Evolutionary conservation across 2,797 vertebrate genomes (phyloP), one percentile per base, ranked within the genome.

Genomic region (Alosa sapidissima): DNA sequence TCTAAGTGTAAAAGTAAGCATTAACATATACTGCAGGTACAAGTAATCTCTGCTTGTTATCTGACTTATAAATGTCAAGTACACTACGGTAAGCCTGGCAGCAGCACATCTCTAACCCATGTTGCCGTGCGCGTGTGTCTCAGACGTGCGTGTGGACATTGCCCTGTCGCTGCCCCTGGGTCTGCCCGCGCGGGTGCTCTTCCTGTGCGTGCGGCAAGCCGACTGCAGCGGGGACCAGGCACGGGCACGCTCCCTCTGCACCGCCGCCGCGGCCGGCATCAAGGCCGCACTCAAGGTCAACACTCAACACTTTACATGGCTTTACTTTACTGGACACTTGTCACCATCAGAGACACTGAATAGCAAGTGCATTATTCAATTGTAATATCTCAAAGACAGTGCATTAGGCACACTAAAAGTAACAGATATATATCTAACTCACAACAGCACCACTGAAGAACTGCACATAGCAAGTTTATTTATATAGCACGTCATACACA

Each of bases 231-330:
- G 89, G 0, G 95, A 96, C 0, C 90, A 90, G 47, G 68, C 51
- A 0, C 91, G 91, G 0, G 93, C 92, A 11, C 90, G 62, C 41
- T 93, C 93, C 0, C 93, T 97, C 58, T 94, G 95, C 9, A 75
- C 87, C 0, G 84, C 93, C 0, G 86, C 91, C 3, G 87, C 95
- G 55, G 82, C 86, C 0, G 94, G 92, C 28, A 92, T 96, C 88
- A 97, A 96, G 91, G 90, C 92, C 3, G 91, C 94, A 85, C 90
- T 96, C 87, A 97, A 96, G 95, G 96, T 97, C 91, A 91, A 72
- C 0, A 0, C 28, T 47, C 45, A 47, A 55, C 16, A 82, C 65
- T 4, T 21, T 28, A 82, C 14, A 41, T 41, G 41, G 41, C 41
- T 16, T 10, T 16, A 36, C 16, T 21, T 13, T 33, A 11, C 41